These are phyloP conservation scores for Malaclemys terrapin DNA, from an alignment of 2,113 vertebrate genomes.

Conservation along the genomic window DNA sequence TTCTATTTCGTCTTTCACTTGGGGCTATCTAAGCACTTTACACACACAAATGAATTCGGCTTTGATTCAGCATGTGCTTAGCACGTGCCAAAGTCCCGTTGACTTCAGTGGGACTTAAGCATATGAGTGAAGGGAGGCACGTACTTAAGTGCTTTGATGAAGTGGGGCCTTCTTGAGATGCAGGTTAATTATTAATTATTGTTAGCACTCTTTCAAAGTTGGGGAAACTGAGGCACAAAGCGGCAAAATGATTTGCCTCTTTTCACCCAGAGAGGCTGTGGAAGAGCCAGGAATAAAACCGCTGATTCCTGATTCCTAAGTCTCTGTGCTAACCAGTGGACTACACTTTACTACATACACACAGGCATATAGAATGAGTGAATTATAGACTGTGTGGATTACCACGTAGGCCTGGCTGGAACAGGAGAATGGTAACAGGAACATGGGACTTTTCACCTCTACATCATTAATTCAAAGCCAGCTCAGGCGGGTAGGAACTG, in stretches of 20 bases:
- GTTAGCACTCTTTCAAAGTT: background rate
- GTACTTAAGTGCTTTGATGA: background rate
- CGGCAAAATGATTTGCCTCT: background rate
- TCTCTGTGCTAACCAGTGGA: background rate
- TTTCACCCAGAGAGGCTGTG: background rate
- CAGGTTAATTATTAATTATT: background rate
- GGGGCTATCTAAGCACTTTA: too few species aligned
- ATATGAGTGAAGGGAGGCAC: background rate
- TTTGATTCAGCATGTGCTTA: background rate
- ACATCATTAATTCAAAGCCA: background rate
- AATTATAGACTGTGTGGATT: background rate
- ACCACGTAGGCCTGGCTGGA: background rate
- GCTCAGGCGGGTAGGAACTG: background rate
- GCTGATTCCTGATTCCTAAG: background rate
- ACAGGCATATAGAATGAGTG: background rate
- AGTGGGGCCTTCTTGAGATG: background rate
- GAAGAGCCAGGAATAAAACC: background rate
- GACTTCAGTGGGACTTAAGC: background rate
- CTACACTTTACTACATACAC: background rate
- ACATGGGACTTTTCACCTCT: fast-evolving
- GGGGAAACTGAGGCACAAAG: background rate
- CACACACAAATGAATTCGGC: background rate
- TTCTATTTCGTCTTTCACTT: background rate
- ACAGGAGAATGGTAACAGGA: background rate
- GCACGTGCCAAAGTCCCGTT: background rate